These are phyloP conservation scores for Papilio polyxenes DNA, from an alignment of 1,140 invertebrate genomes.

Conservation along the genomic window DNA sequence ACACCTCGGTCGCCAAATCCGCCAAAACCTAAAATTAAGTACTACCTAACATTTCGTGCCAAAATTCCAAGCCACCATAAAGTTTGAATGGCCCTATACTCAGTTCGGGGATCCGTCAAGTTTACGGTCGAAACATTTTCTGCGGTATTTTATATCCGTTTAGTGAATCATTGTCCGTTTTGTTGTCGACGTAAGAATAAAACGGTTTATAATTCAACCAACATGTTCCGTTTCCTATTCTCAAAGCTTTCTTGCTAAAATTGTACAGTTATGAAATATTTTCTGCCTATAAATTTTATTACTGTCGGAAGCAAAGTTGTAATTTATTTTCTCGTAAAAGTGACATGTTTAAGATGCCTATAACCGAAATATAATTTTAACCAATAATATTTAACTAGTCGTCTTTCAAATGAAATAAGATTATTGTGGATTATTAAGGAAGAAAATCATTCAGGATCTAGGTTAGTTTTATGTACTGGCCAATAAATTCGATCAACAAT, in stretches of 20 bases:
- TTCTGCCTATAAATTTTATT: background rate
- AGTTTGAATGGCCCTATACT: background rate
- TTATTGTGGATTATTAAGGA: too few relatives aligned
- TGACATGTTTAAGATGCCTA: too few relatives aligned
- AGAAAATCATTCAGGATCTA: too few relatives aligned
- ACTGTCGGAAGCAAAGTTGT: background rate
- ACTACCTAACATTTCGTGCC: background rate
- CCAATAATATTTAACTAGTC: too few relatives aligned
- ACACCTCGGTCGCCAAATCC: too few relatives aligned
- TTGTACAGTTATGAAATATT: constrained; percentile 1
- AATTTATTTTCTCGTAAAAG: background rate
- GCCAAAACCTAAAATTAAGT: too few relatives aligned
- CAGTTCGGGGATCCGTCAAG: constrained; percentile 15
- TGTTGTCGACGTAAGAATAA: constrained; percentile 30
- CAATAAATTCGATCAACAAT: background rate
- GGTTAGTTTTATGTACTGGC: background rate
- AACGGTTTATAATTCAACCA: background rate
- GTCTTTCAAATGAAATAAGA: too few relatives aligned
- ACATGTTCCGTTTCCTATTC: constrained; percentile 2
- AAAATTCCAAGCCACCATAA: background rate
- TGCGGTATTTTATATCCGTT: constrained; percentile 14
- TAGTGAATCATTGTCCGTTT: constrained; percentile 17
- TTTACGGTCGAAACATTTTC: constrained; percentile 20
- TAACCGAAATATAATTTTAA: too few relatives aligned
- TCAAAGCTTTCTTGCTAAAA: background rate